Evolutionary conservation across 2,113 vertebrate species (phyloP).

Genomic region (Vicugna pacos): DNA sequence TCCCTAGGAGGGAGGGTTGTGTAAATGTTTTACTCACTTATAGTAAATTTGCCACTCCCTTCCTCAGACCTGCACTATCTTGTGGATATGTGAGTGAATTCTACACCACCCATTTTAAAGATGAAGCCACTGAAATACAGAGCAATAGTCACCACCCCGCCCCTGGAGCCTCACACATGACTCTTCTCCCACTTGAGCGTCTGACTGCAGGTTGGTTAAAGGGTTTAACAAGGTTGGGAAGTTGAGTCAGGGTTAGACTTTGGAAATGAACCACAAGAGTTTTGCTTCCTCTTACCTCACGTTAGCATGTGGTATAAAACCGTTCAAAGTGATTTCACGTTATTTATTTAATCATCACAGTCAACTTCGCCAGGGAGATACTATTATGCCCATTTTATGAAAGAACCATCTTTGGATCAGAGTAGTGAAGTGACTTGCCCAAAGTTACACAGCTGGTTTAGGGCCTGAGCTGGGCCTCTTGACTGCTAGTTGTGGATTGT

Average conservation of each 20-base stretch:
- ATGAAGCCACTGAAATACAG: conserved; percentile 56
- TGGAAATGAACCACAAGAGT: conserved; percentile 37
- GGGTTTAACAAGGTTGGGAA: conserved; percentile 46
- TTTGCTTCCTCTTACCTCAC: conserved; percentile 60
- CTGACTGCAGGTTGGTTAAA: conserved; percentile 47
- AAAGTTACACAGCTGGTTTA: conserved; percentile 45
- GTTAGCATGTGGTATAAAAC: background rate
- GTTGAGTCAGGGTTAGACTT: conserved; percentile 69
- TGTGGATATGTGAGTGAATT: conserved; percentile 38
- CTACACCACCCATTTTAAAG: conserved; percentile 53
- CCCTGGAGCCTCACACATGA: conserved; percentile 22
- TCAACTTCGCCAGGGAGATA: background rate
- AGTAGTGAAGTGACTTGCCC: background rate
- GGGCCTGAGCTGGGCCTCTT: background rate
- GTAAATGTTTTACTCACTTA: conserved; percentile 58
- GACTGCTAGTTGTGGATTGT: background rate
- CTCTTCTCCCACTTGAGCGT: background rate
- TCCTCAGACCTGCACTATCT: background rate
- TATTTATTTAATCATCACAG: conserved; percentile 43
- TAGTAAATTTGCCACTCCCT: conserved; percentile 37
- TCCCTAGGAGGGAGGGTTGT: background rate
- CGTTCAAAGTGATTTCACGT: conserved; percentile 18
- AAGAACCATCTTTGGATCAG: conserved; percentile 23
- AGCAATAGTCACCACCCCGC: conserved; percentile 20
- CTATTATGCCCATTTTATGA: conserved; percentile 4